These are phyloP conservation scores for Poecilobothrus nobilitatus DNA, from an alignment of 2,888 invertebrate genomes.

Conservation along the genomic window DNA sequence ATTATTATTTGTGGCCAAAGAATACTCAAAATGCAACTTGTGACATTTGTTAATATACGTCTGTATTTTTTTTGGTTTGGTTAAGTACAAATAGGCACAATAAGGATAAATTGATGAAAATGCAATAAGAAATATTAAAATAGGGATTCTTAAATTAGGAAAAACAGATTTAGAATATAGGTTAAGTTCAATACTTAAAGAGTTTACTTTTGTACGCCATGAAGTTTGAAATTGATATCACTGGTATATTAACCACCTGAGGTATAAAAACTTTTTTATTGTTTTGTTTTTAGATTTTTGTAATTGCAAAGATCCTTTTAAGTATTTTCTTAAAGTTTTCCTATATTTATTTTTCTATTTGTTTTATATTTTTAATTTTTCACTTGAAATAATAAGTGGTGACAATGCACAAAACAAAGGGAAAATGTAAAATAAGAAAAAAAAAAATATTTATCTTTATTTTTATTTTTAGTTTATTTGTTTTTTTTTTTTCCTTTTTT, in stretches of 20 bases:
- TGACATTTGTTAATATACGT: too few relatives aligned
- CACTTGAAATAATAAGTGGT: constrained; percentile 3
- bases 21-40: too few relatives aligned
- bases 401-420: not conserved
- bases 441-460: not conserved
- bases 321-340: not conserved
- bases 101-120: too few relatives aligned
- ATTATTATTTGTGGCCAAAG: too few relatives aligned
- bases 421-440: not conserved
- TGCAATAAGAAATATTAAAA: too few relatives aligned
- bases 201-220: not conserved
- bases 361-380: not conserved
- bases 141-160: too few relatives aligned
- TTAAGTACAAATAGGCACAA: too few relatives aligned
- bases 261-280: not conserved
- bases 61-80: too few relatives aligned
- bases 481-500: too few relatives aligned
- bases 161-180: too few relatives aligned
- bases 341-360: not conserved
- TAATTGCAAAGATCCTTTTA: not conserved
- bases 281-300: too few relatives aligned
- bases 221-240: not conserved
- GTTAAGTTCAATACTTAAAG: too few relatives aligned
- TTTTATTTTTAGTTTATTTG: not conserved
- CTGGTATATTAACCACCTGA: not conserved